phyloP scores from a whole-genome alignment of 2,113 vertebrate genomes.

The Nasalis larvatus region DNA sequence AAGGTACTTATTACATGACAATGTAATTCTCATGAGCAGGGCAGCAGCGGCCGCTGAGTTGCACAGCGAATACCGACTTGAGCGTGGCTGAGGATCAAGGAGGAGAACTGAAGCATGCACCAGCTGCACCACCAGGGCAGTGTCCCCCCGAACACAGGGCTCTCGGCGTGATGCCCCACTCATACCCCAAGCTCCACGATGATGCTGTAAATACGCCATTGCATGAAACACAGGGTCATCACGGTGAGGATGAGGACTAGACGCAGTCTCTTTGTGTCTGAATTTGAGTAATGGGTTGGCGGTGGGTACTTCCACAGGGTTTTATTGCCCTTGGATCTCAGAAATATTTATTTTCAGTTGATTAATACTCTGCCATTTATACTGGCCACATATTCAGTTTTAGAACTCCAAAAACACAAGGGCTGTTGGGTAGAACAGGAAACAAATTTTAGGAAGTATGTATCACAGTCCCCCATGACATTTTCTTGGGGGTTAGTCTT shows the following conservation, averaged over 20 bases:
- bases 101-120: background rate
- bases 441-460: background rate
- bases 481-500: background rate
- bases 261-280: background rate
- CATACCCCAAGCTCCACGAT: background rate
- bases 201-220: background rate
- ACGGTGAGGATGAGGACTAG: background rate
- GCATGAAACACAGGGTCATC: background rate
- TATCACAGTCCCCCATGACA: background rate
- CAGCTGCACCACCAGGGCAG: fast-evolving
- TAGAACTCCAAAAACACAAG: background rate
- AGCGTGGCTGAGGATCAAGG: background rate
- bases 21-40: too few relatives aligned
- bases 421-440: background rate
- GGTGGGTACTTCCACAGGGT: background rate
- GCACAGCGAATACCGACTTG: background rate
- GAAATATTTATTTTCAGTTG: background rate
- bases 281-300: background rate
- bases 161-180: background rate
- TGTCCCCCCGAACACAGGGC: fast-evolving
- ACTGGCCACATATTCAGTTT: background rate
- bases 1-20: background rate
- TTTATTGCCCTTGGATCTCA: background rate
- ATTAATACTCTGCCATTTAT: background rate
- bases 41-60: background rate